Conservation (phyloP, 1,140 invertebrate genomes). For the Cotesia glomerata region DNA sequence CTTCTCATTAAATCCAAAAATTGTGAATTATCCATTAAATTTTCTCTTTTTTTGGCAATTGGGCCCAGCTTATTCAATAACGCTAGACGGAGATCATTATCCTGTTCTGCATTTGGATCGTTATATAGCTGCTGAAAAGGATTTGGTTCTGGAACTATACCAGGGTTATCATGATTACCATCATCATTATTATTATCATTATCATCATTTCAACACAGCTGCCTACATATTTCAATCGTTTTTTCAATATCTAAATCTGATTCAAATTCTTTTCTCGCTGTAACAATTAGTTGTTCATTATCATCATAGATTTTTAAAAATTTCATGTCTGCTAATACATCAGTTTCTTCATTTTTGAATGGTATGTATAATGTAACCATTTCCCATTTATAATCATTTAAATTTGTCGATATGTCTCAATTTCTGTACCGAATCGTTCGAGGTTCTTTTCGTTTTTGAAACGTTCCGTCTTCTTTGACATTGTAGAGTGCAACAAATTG, state of each 20-base stretch:
- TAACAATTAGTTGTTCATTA: slow-evolving; percentile 35
- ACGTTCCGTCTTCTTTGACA: slow-evolving; percentile 39
- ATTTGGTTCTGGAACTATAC: slow-evolving; percentile 9
- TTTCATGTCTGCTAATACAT: slow-evolving; percentile 42
- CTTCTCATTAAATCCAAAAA: slow-evolving; percentile 26
- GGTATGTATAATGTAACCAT: slow-evolving; percentile 47
- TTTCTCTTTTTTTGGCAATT: slow-evolving; percentile 30
- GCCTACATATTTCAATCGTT: slow-evolving; percentile 22
- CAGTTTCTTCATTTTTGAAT: slow-evolving; percentile 46
- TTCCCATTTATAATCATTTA: slow-evolving; percentile 39
- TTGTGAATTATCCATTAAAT: slow-evolving; percentile 18
- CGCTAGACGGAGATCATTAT: slow-evolving; percentile 36
- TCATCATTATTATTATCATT: background rate
- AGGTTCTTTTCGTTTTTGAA: slow-evolving; percentile 30
- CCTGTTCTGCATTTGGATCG: slow-evolving; percentile 24
- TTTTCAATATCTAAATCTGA: slow-evolving; percentile 13
- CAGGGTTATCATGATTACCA: background rate
- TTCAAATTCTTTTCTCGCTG: slow-evolving; percentile 7
- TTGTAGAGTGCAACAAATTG: slow-evolving; percentile 44
- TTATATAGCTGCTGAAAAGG: slow-evolving; percentile 20
- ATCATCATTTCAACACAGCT: slow-evolving; percentile 22
- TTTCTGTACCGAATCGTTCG: slow-evolving; percentile 49
- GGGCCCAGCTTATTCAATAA: slow-evolving; percentile 18
- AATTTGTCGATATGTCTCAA: slow-evolving; percentile 44
- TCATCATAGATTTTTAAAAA: too few relatives aligned